A percentile compares a stretch with the other conserved stretches of the same genome.
Evolutionary conservation across 2,888 invertebrate genomes (phyloP).

Genomic region (Drosophila mulleri): DNA sequence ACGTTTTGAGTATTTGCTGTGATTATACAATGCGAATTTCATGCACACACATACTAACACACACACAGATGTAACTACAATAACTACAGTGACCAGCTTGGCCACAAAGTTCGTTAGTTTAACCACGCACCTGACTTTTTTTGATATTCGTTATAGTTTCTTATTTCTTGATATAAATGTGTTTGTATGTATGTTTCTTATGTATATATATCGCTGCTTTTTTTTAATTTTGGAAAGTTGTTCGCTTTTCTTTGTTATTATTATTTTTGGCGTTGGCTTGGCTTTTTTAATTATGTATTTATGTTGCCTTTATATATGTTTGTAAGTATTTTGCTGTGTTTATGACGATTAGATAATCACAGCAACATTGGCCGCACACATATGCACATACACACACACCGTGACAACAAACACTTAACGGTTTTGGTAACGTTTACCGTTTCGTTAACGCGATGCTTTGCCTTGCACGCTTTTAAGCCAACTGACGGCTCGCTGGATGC

Average conservation of each 20-base stretch:
- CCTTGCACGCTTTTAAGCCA: constrained; percentile 73
- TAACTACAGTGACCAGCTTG: constrained; percentile 21
- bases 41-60: background rate
- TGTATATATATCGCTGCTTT: constrained; percentile 10
- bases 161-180: constrained; percentile 37
- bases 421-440: constrained; percentile 48
- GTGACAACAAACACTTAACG: constrained; percentile 45
- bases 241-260: constrained; percentile 50
- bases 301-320: constrained; percentile 29
- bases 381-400: constrained; percentile 12
- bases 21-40: constrained; percentile 71
- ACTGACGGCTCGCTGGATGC: constrained; percentile 74
- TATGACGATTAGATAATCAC: constrained; percentile 74
- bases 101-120: constrained; percentile 52
- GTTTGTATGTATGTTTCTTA: constrained; percentile 2
- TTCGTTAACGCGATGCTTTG: constrained; percentile 58
- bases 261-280: constrained; percentile 54
- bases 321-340: constrained; percentile 48
- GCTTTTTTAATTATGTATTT: constrained; percentile 50
- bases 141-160: constrained; percentile 33
- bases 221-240: constrained; percentile 49
- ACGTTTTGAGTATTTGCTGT: constrained; percentile 58
- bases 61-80: background rate
- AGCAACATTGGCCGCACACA: constrained; percentile 44
- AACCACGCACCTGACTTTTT: constrained; percentile 62